A percentile compares a stretch with the other conserved stretches of the same genome.
Conservation (phyloP, 2,888 invertebrate genomes). For the Pogonocherus hispidulus region DNA sequence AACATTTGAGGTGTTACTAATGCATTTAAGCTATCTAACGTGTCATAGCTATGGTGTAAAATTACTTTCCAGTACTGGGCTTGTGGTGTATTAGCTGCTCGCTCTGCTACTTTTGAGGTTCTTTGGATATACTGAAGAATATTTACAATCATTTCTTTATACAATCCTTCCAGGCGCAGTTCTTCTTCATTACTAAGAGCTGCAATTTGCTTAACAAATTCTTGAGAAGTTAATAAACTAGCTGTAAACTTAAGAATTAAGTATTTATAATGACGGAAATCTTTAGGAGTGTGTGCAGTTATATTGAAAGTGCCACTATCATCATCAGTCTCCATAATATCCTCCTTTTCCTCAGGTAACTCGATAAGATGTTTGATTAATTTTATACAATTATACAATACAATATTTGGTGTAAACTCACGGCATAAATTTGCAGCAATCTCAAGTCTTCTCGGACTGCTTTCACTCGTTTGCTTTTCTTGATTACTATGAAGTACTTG, state of each 20-base stretch:
- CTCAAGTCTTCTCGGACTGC: conserved; percentile 72
- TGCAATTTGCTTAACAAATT: conserved; percentile 78
- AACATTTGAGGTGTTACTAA: conserved; percentile 86
- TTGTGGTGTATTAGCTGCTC: conserved; percentile 72
- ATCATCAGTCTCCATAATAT: conserved; percentile 64
- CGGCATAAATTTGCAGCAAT: conserved; percentile 78
- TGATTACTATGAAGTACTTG: conserved; percentile 74
- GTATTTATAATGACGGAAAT: conserved; percentile 89
- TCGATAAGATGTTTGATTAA: conserved; percentile 77
- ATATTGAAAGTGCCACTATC: conserved; percentile 73
- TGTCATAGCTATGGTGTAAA: conserved; percentile 83
- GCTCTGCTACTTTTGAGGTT: conserved; percentile 76
- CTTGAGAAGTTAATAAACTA: conserved; percentile 76
- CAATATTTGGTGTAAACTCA: conserved; percentile 76
- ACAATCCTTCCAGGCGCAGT: conserved; percentile 73
- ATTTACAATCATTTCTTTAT: conserved; percentile 79
- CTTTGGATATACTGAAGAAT: conserved; percentile 78
- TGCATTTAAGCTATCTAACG: conserved; percentile 84
- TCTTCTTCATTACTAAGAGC: conserved; percentile 69
- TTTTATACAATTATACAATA: conserved; percentile 77
- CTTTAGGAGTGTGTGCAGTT: conserved; percentile 76
- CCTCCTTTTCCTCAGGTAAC: conserved; percentile 76
- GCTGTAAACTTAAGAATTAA: conserved; percentile 82
- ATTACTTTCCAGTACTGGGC: conserved; percentile 88
- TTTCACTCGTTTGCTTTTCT: conserved; percentile 56